Evolutionary conservation across 2,888 invertebrate species (phyloP), one percentile per base, ranked within the genome.

Genomic region (Phortica okadai): DNA sequence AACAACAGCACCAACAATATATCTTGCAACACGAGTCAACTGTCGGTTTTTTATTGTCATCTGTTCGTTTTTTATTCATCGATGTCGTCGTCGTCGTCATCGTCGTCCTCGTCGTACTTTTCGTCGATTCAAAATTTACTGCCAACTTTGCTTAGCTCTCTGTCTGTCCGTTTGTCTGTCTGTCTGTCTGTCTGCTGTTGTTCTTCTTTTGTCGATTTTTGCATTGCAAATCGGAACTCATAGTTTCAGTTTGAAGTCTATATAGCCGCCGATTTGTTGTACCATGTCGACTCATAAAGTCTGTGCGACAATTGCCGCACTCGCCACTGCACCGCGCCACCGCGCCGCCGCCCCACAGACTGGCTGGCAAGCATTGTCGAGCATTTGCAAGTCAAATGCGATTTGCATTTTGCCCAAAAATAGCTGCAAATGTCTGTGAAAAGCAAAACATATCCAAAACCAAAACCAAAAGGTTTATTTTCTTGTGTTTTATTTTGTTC

Each of bases 21-120:
- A 87, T 86, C 87, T 86, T 86, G 86, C 86, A 87, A 86, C 86
- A 86, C 87, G 87, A 86, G 86, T 86, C 86, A 86, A 87, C 86
- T 86, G 86, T 86, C 86, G 87, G 83, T 87, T 86, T 72, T 86
- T 87, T 87, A 87, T 87, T 86, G 86, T 86, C 86, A 87, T 86
- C 86, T 86, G 85, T 83, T 75, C 74, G 58, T 75, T 75, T 67
- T 16, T 54, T 67, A 66, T 54, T 58, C 50, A n/a, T 41, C 45
- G 45, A 44, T 16, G 21, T 21, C 59, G 16, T 59, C 59, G 16
- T 21, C 59, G 8, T 21, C 59, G 59, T 59, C 59, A 16, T 21
- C 59, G n/a, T 59, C 59, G 6, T 45, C 7, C 7, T 45, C 59
- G 2, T 8, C 21, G 21, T 62, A 4, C 6, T 21, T 42, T 41